Conservation (phyloP, 2,888 invertebrate species). For the Heliconius ismenius region DNA sequence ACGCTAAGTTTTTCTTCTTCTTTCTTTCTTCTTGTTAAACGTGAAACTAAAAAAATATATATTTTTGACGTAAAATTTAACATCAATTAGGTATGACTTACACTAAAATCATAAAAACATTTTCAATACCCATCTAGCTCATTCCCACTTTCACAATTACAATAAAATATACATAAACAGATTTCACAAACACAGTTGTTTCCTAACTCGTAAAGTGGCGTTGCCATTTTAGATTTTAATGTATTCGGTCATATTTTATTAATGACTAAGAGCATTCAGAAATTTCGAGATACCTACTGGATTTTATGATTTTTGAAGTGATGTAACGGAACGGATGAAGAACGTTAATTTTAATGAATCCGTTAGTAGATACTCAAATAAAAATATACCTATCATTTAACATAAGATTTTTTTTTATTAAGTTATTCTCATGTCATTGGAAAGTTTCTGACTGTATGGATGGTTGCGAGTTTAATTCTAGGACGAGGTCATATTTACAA, state of each 20-base stretch:
- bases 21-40: too few species aligned
- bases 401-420: background rate
- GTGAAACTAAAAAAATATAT: too few species aligned
- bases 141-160: background rate
- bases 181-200: background rate
- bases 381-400: background rate
- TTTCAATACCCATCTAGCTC: background rate
- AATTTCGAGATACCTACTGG: slow-evolving; percentile 23
- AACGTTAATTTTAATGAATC: background rate
- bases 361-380: background rate
- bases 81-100: too few species aligned
- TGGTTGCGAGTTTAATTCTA: background rate
- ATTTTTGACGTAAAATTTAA: too few species aligned
- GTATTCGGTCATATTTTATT: slow-evolving; percentile 27
- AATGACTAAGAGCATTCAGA: slow-evolving; percentile 24
- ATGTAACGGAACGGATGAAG: slow-evolving; percentile 14
- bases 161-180: slow-evolving; percentile 19
- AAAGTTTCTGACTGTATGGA: background rate
- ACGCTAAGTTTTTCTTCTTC: background rate
- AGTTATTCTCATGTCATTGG: background rate
- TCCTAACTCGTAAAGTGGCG: slow-evolving; percentile 21
- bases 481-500: background rate
- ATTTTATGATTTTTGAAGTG: slow-evolving; percentile 23
- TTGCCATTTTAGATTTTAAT: slow-evolving; percentile 24
- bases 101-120: background rate